Percentiles rank a stretch among this genome's conserved stretches.
These are phyloP conservation scores for Trissolcus basalis DNA, from an alignment of 1,140 invertebrate species.

Conservation along the genomic window DNA sequence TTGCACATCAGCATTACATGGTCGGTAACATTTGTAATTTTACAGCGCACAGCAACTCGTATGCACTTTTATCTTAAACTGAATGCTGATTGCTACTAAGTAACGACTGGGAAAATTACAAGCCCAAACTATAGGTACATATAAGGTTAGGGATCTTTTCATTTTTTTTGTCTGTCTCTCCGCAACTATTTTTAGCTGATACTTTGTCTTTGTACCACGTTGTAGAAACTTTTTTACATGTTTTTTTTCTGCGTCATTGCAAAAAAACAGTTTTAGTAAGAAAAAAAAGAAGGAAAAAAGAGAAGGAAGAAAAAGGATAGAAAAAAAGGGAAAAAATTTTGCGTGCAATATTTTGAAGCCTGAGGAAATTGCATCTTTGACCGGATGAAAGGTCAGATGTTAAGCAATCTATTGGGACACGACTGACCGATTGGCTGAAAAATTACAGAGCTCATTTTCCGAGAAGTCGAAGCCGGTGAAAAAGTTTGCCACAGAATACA, in stretches of 20 bases:
- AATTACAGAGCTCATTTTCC: slow-evolving; percentile 29
- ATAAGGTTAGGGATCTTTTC: no score
- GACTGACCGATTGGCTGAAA: slow-evolving; percentile 27
- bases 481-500: no score
- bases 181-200: no score
- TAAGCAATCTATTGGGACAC: slow-evolving; percentile 34
- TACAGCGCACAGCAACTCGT: slow-evolving; percentile 36
- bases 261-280: no score
- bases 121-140: slow-evolving; percentile 4
- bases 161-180: no score
- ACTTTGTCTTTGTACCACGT: no score
- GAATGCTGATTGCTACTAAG: slow-evolving; percentile 22
- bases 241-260: no score
- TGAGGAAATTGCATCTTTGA: slow-evolving; percentile 27
- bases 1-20: slow-evolving; percentile 34
- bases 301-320: no score
- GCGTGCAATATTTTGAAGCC: slow-evolving; percentile 11
- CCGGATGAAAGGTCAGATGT: slow-evolving; percentile 41
- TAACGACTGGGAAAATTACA: slow-evolving; percentile 36
- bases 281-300: no score
- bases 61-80: slow-evolving; percentile 31
- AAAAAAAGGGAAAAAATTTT: neutral
- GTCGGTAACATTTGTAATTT: slow-evolving; percentile 49
- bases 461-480: slow-evolving; percentile 1
- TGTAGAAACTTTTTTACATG: no score